Conservation (phyloP, 2,888 invertebrate species). For the Himalopsyche anomala region DNA sequence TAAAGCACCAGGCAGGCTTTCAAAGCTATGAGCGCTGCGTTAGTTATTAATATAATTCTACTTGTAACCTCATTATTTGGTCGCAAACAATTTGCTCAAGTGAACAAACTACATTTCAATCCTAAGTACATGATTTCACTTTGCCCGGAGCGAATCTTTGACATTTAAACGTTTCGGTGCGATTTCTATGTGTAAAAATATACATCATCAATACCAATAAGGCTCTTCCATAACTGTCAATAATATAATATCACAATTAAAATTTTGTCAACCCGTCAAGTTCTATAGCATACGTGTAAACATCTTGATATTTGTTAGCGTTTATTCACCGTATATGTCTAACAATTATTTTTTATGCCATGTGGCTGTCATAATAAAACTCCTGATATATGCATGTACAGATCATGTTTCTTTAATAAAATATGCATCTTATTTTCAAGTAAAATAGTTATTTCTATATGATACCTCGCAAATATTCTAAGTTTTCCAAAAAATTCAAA, state of each 20-base stretch:
- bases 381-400: too few species aligned
- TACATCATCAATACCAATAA: background rate
- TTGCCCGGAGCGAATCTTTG: background rate
- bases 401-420: too few species aligned
- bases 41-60: slow-evolving; percentile 11
- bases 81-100: slow-evolving; percentile 40
- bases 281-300: background rate
- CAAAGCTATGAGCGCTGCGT: slow-evolving; percentile 13
- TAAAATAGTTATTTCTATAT: too few species aligned
- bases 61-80: slow-evolving; percentile 22
- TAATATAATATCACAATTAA: background rate
- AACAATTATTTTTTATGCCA: too few species aligned
- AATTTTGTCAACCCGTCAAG: background rate
- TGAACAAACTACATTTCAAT: slow-evolving; percentile 36
- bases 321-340: too few species aligned
- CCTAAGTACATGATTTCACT: background rate
- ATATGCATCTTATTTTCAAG: too few species aligned
- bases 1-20: slow-evolving; percentile 1
- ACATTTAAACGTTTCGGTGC: slow-evolving; percentile 1
- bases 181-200: slow-evolving; percentile 2
- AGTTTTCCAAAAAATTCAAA: too few species aligned
- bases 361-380: too few species aligned
- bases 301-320: too few species aligned
- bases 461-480: too few species aligned
- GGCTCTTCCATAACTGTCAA: too few species aligned